Percentiles rank a stretch among this genome's conserved stretches.
Conservation (phyloP, 2,113 vertebrate genomes). For the Pedetes capensis region DNA sequence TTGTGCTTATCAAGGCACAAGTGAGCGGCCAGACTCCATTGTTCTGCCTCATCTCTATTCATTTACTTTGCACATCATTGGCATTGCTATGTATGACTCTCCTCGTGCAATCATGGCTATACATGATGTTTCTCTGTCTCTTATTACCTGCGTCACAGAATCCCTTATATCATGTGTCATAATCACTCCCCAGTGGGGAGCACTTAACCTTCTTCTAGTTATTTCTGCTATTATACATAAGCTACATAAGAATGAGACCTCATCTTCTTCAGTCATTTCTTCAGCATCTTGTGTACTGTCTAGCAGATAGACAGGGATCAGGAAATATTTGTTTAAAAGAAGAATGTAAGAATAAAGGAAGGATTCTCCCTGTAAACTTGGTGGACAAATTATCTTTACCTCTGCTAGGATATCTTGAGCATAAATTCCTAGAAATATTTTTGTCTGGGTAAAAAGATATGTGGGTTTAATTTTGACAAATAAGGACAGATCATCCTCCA, state of each 20-base stretch:
- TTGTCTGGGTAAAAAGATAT: not conserved
- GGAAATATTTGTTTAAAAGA: not conserved
- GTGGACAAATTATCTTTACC: fast-evolving
- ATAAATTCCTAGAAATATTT: not conserved
- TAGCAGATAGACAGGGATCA: not conserved
- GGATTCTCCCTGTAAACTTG: fast-evolving
- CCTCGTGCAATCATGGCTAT: fast-evolving
- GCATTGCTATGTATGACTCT: fast-evolving
- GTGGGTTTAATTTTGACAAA: not conserved
- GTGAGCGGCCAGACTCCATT: fast-evolving
- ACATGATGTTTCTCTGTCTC: fast-evolving
- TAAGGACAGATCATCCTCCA: not conserved
- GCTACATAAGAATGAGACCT: not conserved
- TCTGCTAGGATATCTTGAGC: not conserved
- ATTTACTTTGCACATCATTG: too few relatives aligned
- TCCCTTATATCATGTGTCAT: not conserved
- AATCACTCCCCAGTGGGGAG: fast-evolving
- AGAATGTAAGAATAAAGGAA: not conserved
- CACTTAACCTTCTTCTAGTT: not conserved
- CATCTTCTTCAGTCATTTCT: not conserved
- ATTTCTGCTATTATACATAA: not conserved
- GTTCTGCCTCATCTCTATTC: not conserved
- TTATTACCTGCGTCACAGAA: fast-evolving
- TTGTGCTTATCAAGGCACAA: fast-evolving
- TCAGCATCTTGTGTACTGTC: not conserved